These are phyloP conservation scores for Sapajus apella DNA, from an alignment of 2,113 vertebrate species.

Conservation along the genomic window DNA sequence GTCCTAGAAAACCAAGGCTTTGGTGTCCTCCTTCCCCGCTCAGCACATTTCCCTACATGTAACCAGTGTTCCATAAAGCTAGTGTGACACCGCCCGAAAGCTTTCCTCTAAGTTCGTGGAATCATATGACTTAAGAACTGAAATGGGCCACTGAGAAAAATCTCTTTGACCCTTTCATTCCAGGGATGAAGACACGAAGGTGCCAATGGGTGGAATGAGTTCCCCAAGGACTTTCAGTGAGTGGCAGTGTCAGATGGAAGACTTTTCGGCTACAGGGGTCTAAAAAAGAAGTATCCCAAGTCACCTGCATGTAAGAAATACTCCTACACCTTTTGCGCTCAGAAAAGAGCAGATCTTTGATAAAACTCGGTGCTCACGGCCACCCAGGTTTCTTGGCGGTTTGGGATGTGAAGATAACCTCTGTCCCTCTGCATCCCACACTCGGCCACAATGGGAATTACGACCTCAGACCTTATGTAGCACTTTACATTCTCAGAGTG, in stretches of 20 bases:
- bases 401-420: not conserved
- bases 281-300: not conserved
- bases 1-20: not conserved
- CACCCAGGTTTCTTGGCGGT: not conserved
- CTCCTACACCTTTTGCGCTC: not conserved
- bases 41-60: not conserved
- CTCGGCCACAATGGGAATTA: not conserved
- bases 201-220: not conserved
- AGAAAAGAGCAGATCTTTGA: not conserved
- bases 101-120: not conserved
- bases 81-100: not conserved
- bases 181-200: not conserved
- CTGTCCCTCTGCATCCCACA: not conserved
- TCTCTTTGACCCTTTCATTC: not conserved
- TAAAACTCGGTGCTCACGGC: accelerated
- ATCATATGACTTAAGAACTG: not conserved
- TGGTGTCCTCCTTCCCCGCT: not conserved
- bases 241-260: not conserved
- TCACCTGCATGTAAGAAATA: not conserved
- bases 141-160: not conserved
- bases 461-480: not conserved
- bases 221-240: not conserved
- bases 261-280: not conserved
- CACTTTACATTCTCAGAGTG: not conserved
- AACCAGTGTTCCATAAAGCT: not conserved